Percentiles rank a stretch among this genome's conserved stretches.
Conservation (phyloP, 2,888 invertebrate genomes). For the Chloroclysta siterata region DNA sequence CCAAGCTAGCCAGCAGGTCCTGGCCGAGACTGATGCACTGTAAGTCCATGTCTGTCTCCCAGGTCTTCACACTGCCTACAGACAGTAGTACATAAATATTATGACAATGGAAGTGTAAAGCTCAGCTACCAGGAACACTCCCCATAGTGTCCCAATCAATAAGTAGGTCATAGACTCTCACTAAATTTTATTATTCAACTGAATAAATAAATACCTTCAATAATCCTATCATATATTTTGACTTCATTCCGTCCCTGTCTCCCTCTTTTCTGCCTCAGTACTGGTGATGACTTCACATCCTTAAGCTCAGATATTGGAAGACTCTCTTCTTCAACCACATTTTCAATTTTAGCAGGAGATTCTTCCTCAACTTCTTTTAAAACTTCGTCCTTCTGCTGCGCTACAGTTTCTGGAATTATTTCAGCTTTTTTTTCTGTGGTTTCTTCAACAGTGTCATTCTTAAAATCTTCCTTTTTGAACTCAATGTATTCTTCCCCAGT, state of each 20-base stretch:
- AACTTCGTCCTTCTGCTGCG: slow-evolving; percentile 27
- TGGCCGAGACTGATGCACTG: slow-evolving; percentile 86
- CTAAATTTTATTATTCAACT: background rate
- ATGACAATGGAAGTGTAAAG: background rate
- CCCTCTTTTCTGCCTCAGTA: slow-evolving; percentile 70
- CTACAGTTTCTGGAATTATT: slow-evolving; percentile 26
- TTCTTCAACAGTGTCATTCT: slow-evolving; percentile 21
- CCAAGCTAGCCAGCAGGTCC: slow-evolving; percentile 83
- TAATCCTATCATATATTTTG: slow-evolving; percentile 80
- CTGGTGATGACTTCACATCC: slow-evolving; percentile 74
- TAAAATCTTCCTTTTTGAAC: slow-evolving; percentile 14
- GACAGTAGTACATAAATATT: background rate
- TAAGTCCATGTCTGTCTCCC: slow-evolving; percentile 86
- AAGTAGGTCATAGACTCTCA: no score
- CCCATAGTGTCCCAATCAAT: no score
- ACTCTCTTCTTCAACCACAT: slow-evolving; percentile 52
- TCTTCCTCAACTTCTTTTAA: slow-evolving; percentile 31
- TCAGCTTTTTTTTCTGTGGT: slow-evolving; percentile 31
- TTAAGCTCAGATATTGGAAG: slow-evolving; percentile 60
- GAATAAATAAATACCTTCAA: slow-evolving; percentile 64
- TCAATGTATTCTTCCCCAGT: slow-evolving; percentile 48
- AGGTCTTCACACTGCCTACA: slow-evolving; percentile 80
- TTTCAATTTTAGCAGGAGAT: slow-evolving; percentile 45
- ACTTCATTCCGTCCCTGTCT: slow-evolving; percentile 77
- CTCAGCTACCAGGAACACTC: no score